Evolutionary conservation across 2,888 invertebrate genomes (phyloP).

Genomic region (Ophion costatus): DNA sequence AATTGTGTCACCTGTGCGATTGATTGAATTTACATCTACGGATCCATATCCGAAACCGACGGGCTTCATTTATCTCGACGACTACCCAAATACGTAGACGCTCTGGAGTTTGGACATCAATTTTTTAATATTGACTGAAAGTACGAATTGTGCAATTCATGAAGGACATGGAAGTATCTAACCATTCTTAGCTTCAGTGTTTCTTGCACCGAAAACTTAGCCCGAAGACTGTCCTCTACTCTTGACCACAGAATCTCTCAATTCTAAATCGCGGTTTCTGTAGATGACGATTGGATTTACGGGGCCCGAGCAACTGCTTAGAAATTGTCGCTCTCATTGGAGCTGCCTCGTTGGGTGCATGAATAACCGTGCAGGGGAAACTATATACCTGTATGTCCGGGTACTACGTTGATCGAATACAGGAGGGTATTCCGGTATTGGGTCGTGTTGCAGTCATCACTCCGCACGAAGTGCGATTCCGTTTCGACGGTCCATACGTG

Average conservation of each 20-base stretch:
- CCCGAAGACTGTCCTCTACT: too few species aligned
- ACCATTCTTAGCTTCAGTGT: too few species aligned
- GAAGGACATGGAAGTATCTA: too few species aligned
- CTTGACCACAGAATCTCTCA: too few species aligned
- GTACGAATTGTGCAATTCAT: too few species aligned
- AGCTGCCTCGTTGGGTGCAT: not conserved
- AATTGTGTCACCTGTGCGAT: not conserved
- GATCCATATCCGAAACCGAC: not conserved
- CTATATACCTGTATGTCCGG: not conserved
- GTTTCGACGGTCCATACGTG: slow-evolving; percentile 4
- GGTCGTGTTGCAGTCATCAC: slow-evolving; percentile 2
- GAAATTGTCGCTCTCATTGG: slow-evolving; percentile 19
- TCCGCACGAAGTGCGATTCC: not conserved
- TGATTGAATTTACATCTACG: not conserved
- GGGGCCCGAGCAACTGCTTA: not conserved
- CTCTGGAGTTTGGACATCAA: too few species aligned
- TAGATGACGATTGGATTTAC: too few species aligned
- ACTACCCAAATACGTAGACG: too few species aligned
- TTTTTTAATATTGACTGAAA: too few species aligned
- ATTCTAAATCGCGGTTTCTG: too few species aligned
- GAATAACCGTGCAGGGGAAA: not conserved
- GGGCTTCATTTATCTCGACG: too few species aligned
- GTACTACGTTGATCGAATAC: slow-evolving; percentile 5
- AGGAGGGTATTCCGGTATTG: slow-evolving; percentile 20
- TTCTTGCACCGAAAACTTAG: too few species aligned